A percentile compares a stretch with the other conserved stretches of the same genome.
Conservation (phyloP, 2,797 vertebrate genomes). For the Lacerta bilineata region DNA sequence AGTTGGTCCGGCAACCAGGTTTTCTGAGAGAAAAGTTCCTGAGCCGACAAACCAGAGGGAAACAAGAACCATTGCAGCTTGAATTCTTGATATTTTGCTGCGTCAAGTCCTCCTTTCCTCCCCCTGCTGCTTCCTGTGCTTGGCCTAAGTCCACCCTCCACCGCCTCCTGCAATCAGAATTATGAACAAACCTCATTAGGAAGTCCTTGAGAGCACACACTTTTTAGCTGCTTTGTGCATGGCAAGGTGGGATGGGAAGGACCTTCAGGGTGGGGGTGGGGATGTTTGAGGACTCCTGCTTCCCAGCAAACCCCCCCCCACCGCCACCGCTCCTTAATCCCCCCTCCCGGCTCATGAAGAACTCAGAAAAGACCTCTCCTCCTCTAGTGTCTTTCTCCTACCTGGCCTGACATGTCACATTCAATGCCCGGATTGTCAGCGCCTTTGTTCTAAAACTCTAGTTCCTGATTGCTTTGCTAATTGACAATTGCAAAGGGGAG, state of each 20-base stretch:
- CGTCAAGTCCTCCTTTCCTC: not conserved
- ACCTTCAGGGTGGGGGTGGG: not conserved
- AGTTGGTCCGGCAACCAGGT: not conserved
- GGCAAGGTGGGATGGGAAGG: not conserved
- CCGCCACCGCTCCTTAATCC: not conserved
- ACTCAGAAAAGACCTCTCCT: not conserved
- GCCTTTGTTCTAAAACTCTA: not conserved
- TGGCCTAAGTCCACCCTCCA: not conserved
- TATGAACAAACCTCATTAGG: conserved; percentile 10
- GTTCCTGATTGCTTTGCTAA: not conserved
- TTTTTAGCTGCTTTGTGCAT: not conserved
- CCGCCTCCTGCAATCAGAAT: not conserved
- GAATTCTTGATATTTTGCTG: not conserved
- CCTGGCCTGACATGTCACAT: not conserved
- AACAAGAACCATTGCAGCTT: not conserved
- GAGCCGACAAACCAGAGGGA: not conserved
- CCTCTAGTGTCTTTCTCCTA: too few species aligned
- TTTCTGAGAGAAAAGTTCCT: not conserved
- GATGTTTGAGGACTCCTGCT: not conserved
- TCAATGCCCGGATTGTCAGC: not conserved
- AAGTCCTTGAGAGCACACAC: not conserved
- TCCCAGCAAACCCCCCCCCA: not conserved
- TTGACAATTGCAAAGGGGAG: not conserved
- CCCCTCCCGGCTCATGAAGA: not conserved
- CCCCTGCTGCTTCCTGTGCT: not conserved